Evolutionary conservation across 2,113 vertebrate genomes (phyloP).

Genomic region (Solenodon paradoxus): DNA sequence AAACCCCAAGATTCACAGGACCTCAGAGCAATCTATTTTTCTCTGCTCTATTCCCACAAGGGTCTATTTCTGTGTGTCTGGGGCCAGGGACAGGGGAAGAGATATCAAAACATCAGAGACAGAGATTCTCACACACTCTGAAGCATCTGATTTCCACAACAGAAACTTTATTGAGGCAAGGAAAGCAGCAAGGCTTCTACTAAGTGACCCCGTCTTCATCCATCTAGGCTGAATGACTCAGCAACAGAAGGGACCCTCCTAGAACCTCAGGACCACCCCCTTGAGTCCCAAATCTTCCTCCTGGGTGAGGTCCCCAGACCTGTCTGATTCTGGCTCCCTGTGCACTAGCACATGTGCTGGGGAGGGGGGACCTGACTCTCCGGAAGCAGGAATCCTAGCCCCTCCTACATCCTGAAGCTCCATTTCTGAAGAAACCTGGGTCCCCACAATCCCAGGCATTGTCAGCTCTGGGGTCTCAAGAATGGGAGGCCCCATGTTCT

Average conservation of each 20-base stretch:
- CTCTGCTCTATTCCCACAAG: neutral
- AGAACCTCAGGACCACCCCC: neutral
- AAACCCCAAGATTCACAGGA: neutral
- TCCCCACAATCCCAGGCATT: slow-evolving; percentile 17
- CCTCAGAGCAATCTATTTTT: neutral
- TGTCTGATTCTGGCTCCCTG: slow-evolving; percentile 23
- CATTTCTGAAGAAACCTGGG: neutral
- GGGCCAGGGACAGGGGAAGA: too few species aligned
- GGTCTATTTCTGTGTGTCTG: neutral
- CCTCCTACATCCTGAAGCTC: neutral
- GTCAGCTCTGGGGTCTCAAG: slow-evolving; percentile 51
- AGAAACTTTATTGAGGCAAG: too few species aligned
- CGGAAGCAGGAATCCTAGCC: neutral
- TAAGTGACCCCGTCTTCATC: neutral
- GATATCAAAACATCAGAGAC: neutral
- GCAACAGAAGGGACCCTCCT: neutral
- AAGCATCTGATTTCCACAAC: neutral
- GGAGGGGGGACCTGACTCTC: neutral
- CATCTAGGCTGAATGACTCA: neutral
- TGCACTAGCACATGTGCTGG: slow-evolving; percentile 59
- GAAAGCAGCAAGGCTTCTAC: too few species aligned
- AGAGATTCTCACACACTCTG: neutral
- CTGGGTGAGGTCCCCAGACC: neutral
- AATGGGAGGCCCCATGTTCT: slow-evolving; percentile 72
- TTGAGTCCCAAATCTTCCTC: neutral